These are phyloP conservation scores for Tanypteryx hageni DNA, from an alignment of 2,888 invertebrate genomes.

Conservation along the genomic window DNA sequence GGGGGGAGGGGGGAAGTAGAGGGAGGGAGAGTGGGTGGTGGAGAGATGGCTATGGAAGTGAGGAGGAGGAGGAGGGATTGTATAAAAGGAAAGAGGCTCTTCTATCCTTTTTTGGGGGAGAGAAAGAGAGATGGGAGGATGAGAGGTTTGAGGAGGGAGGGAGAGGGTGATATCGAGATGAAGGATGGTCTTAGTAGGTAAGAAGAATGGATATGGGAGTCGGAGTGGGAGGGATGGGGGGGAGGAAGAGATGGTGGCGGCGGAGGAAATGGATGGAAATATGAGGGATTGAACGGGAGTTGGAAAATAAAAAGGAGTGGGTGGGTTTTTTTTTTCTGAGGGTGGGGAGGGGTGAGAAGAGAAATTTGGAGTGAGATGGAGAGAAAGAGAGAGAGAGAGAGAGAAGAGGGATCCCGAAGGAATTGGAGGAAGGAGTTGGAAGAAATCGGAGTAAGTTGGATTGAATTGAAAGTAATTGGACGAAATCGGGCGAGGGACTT, in stretches of 20 bases:
- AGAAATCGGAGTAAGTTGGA: neutral
- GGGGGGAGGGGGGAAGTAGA: neutral
- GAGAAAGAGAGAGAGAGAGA: neutral
- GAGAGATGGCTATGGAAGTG: neutral
- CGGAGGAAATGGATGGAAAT: neutral
- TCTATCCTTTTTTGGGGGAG: neutral
- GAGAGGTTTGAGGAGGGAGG: neutral
- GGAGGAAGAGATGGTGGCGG: neutral
- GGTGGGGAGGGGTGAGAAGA: neutral
- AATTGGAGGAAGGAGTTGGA: neutral
- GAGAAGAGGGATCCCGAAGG: neutral
- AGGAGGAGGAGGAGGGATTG: neutral
- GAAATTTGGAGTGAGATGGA: neutral
- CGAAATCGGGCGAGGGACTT: neutral
- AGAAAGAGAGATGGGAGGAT: neutral
- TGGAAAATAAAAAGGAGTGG: neutral
- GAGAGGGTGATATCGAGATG: conserved; percentile 31
- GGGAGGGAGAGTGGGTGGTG: neutral
- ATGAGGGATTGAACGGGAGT: conserved; percentile 10
- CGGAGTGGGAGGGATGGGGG: neutral
- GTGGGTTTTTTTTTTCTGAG: neutral
- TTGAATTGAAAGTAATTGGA: too few relatives aligned
- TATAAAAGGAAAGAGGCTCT: neutral
- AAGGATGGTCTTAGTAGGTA: conserved; percentile 58
- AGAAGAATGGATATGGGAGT: conserved; percentile 38